These are phyloP conservation scores for Pangasius sanitwongsei DNA, from an alignment of 2,797 vertebrate species.

Conservation along the genomic window DNA sequence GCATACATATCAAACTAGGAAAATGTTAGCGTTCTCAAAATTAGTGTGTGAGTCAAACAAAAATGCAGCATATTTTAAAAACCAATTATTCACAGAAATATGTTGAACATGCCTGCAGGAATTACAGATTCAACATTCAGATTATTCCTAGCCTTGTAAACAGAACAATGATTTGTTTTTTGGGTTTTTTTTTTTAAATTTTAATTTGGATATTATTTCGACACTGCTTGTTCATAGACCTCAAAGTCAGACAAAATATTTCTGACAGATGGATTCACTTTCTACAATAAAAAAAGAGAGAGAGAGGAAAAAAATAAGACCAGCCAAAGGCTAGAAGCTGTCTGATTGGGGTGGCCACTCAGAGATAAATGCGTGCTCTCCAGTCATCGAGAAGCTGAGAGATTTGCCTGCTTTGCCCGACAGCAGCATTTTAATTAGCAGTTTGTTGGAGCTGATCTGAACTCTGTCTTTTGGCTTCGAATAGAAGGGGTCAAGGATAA, in stretches of 20 bases:
- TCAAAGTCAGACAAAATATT: slow-evolving; percentile 1
- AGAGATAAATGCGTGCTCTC: slow-evolving; percentile 38
- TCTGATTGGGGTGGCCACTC: slow-evolving; percentile 22
- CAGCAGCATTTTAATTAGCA: slow-evolving; percentile 47
- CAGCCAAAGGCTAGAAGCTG: slow-evolving; percentile 27
- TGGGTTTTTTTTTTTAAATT: background rate
- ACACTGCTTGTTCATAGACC: background rate
- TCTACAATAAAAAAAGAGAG: background rate
- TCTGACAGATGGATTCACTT: slow-evolving; percentile 16
- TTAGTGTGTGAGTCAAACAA: background rate
- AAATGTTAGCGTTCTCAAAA: background rate
- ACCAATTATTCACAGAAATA: background rate
- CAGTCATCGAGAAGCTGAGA: slow-evolving; percentile 30
- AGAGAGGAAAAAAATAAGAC: background rate
- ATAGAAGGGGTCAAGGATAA: slow-evolving; percentile 39
- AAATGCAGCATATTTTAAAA: background rate
- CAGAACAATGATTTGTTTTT: background rate
- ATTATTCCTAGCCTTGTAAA: background rate
- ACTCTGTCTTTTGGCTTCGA: slow-evolving; percentile 14
- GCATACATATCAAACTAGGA: background rate
- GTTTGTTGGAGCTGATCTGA: slow-evolving; percentile 32
- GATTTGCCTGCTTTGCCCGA: slow-evolving; percentile 24
- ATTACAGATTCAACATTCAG: background rate
- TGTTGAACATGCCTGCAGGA: background rate
- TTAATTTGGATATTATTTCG: background rate